A percentile compares a stretch with the other conserved stretches of the same genome.
phyloP scores from a whole-genome alignment of 2,888 invertebrate genomes.

The Notodromas monacha region DNA sequence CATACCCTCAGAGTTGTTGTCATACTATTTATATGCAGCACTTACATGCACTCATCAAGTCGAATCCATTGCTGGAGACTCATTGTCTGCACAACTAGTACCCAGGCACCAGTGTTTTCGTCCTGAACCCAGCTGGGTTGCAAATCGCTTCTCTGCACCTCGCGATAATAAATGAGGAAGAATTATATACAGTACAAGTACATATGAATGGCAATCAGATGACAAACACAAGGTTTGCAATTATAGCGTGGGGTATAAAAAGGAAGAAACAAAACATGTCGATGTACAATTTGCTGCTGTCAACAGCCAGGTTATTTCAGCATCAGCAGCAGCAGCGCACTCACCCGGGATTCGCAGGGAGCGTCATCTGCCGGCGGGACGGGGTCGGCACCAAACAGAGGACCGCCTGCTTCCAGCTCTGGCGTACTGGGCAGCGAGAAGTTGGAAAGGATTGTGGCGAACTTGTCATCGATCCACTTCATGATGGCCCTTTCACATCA shows the following conservation, averaged over 20 bases:
- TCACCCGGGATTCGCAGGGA: neutral
- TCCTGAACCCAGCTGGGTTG: conserved; percentile 1
- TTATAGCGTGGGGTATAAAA: too few relatives aligned
- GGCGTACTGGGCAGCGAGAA: neutral
- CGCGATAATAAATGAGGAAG: too few relatives aligned
- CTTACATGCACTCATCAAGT: neutral
- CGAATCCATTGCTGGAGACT: neutral
- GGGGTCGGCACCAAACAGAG: too few relatives aligned
- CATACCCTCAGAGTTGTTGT: too few relatives aligned
- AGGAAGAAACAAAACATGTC: too few relatives aligned
- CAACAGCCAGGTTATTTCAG: too few relatives aligned
- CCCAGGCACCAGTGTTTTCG: neutral
- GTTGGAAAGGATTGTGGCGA: neutral
- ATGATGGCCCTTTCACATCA: conserved; percentile 1
- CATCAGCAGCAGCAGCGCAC: too few relatives aligned
- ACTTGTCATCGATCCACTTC: neutral
- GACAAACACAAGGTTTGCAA: too few relatives aligned
- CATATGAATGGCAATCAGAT: too few relatives aligned
- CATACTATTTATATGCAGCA: too few relatives aligned
- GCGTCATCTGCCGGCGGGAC: neutral
- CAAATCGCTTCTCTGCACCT: neutral
- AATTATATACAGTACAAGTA: too few relatives aligned
- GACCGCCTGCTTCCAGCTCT: neutral
- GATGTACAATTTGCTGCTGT: too few relatives aligned
- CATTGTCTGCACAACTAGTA: conserved; percentile 1